Evolutionary conservation across 2,797 vertebrate species (phyloP), one percentile per base, ranked within the genome.

Genomic region (Tenualosa ilisha): DNA sequence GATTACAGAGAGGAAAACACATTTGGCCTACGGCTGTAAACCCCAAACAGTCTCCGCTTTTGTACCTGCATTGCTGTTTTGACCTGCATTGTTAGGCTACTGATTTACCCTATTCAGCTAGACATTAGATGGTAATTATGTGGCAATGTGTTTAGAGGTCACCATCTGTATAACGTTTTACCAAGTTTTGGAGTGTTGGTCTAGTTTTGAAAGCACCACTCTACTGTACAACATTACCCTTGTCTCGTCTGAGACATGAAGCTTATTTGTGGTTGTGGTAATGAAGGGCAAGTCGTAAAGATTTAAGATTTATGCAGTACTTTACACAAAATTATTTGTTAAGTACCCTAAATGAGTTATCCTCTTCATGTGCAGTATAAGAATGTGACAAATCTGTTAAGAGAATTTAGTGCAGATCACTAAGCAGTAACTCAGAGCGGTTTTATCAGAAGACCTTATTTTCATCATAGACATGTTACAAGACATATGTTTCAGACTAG

Each of bases 91-190:
- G 68, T 37, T 40, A 20, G 31, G 68, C 68, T 75, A 75, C 68
- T 75, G 13, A 75, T 75, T 75, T 43, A 75, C 68, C 15, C 37
- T 4, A 40, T 75, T 43, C 13, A 40, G 3, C 15, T 40, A 7
- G 37, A 43, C 37, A 43, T 75, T 75, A 43, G 68, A 75, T 31
- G 17, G 37, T 75, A 75, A 75, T 75, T 40, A 75, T 75, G 68
- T 75, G 68, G 37, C 26, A 43, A 75, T 37, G 6, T 37, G 3
- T 17, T 40, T 3, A 17, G 26, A 75, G 68, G 68, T 75, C 68
- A 75, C 31, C 68, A 43, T 20, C 15, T 75, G 68, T 37, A 43
- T 75, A 75, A 75, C 68, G 22, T 75, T 75, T 75, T 37, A 75
- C 68, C 31, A 68, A 40, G 68, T 75, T 75, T 1, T 75, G 68